Base-by-base conservation (phyloP, 2,888 invertebrate genomes). In the Epinotia bilunana region DNA sequence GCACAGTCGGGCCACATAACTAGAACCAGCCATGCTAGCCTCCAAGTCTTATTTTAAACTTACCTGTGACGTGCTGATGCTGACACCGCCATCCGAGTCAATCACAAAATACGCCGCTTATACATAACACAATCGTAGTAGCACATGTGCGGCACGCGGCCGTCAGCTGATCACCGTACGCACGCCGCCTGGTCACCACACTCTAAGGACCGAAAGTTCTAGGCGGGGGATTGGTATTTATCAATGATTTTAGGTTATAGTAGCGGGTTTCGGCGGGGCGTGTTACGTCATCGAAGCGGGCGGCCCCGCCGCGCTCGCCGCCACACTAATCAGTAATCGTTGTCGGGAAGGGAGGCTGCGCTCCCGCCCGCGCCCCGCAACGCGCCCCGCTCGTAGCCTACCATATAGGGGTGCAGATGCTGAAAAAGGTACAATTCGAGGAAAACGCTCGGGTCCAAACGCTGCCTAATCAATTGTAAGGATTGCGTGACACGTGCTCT, bases 291-390 rank as follows among this genome's bases (percentile, higher is more conserved):
- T 79, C 83, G 82, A 84, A 85, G 88, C 92, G 91, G 88, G 88
- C 89, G 87, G 86, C 86, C 88, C 87, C 88, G 90, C 91, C 92
- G 88, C 88, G 86, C 90, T 84, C 91, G 89, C 91, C 91, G 91
- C 90, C 91, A 91, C 91, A 94, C 94, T 94, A 94, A 94, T 94
- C 94, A 94, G 94, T 94, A 94, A 94, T 94, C 94, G 94, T 94
- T 94, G 94, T 88, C 90, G 91, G 91, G 91, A 88, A 90, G 91
- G 91, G 93, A 93, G 93, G 93, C 93, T 93, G 93, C 92, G 92
- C 89, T 89, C 78, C 81, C 74, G 78, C 80, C 77, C 80, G 82
- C 82, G 76, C 78, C 82, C 77, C 78, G 79, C 79, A 79, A 69
- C 75, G 78, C 76, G 76, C 85, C 86, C 88, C 87, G 83, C 89